phyloP scores from a whole-genome alignment of 1,140 invertebrate genomes.

The Penaeus japonicus region DNA sequence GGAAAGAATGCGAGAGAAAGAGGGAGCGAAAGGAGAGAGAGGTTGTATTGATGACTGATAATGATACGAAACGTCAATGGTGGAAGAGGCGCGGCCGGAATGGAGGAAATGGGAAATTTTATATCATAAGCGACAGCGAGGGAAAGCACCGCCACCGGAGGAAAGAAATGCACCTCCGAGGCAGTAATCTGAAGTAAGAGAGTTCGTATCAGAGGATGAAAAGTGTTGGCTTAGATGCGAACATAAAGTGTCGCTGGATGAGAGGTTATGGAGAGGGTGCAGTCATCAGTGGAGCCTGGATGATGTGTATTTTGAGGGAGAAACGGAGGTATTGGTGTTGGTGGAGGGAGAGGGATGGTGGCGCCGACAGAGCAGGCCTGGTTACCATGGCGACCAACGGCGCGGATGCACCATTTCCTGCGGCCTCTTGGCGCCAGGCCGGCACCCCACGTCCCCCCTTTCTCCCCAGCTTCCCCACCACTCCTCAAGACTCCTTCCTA shows the following conservation, averaged over 20 bases:
- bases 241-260: background rate
- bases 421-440: constrained; percentile 42
- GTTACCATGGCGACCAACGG: constrained; percentile 32
- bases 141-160: too few relatives aligned
- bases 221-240: background rate
- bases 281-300: background rate
- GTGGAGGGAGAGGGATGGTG: background rate
- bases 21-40: too few relatives aligned
- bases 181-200: too few relatives aligned
- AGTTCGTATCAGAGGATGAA: too few relatives aligned
- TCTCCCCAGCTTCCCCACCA: background rate
- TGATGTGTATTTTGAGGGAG: too few relatives aligned
- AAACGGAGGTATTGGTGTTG: background rate
- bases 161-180: too few relatives aligned
- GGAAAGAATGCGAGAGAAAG: too few relatives aligned
- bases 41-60: too few relatives aligned
- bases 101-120: too few relatives aligned
- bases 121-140: too few relatives aligned
- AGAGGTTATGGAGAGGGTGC: background rate
- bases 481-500: background rate
- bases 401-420: constrained; percentile 41
- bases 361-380: constrained; percentile 10
- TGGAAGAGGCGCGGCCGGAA: too few relatives aligned
- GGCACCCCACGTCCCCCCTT: background rate
- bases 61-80: too few relatives aligned